Conservation (phyloP, 2,888 invertebrate species). For the Aphodius sticticus region DNA sequence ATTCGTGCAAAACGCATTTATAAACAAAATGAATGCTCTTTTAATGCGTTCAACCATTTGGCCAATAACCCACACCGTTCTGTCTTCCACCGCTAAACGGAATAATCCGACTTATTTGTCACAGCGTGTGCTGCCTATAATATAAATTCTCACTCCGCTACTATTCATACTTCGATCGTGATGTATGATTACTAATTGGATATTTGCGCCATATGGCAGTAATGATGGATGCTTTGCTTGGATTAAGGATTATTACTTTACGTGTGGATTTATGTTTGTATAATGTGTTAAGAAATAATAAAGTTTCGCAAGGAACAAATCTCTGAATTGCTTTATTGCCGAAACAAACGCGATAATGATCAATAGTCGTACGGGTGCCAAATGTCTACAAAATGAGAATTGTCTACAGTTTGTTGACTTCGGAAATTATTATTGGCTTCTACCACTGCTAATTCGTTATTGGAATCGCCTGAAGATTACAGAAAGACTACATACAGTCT, state of each 20-base stretch:
- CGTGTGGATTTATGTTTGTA: not conserved
- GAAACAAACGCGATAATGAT: too few relatives aligned
- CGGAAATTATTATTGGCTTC: too few relatives aligned
- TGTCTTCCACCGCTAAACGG: not conserved
- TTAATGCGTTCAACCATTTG: not conserved
- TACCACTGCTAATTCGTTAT: too few relatives aligned
- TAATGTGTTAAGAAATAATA: not conserved
- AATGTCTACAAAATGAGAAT: too few relatives aligned
- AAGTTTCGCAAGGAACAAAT: too few relatives aligned
- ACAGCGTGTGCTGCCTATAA: not conserved
- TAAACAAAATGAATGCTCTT: constrained; percentile 4
- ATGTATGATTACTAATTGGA: not conserved
- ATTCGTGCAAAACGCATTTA: not conserved
- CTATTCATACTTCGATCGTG: not conserved
- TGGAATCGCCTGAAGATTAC: too few relatives aligned
- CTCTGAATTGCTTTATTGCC: too few relatives aligned
- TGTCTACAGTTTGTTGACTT: too few relatives aligned
- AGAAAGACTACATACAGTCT: too few relatives aligned
- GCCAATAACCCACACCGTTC: not conserved
- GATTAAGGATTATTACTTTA: not conserved
- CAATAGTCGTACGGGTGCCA: too few relatives aligned
- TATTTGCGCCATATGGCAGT: not conserved
- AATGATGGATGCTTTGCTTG: not conserved
- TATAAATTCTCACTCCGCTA: not conserved
- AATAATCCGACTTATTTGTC: not conserved